Evolutionary conservation across 2,797 vertebrate genomes (phyloP), one percentile per base, ranked within the genome.

Genomic region (Lophius americanus): DNA sequence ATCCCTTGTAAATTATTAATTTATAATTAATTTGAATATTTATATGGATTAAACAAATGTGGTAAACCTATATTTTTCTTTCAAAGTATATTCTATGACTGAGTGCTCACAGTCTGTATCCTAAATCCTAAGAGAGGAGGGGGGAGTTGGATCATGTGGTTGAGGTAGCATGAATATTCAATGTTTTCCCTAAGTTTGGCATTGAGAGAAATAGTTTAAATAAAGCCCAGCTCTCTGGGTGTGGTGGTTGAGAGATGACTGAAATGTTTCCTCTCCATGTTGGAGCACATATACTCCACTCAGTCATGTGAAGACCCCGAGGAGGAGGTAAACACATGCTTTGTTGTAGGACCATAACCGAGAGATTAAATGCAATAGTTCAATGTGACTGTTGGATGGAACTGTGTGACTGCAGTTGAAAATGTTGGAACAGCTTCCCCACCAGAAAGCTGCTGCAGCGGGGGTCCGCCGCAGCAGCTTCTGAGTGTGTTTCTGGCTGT

Each of bases 341-440:
- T 75, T 82, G 74, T 85, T 88, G 79, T 87, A 86, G 86, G 77
- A 84, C 68, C 70, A 82, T 76, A 71, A 81, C 79, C 70, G 75
- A 64, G 61, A 85, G 81, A 85, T 86, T 75, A 81, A 82, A 66
- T 56, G 75, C 69, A 90, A 90, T 86, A 84, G 82, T 87, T 88
- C 88, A 88, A 44, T 73, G 74, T 61, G 75, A 79, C 82, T 83
- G 84, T 73, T 68, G 63, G 70, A 64, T 59, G 61, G 73, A 85
- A 79, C 8, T 77, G 73, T 74, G 74, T 76, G 84, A 85, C 77
- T 68, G 78, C 44, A 58, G 77, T 89, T 92, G 79, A 85, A 83
- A 87, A 82, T 75, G 69, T 75, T 90, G 85, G 85, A 88, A 82
- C 48, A 1, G 54, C 57, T 75, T 83, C n/a, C 47, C 67, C 77